Evolutionary conservation across 2,888 invertebrate genomes (phyloP).

Genomic region (Amorpha juglandis): DNA sequence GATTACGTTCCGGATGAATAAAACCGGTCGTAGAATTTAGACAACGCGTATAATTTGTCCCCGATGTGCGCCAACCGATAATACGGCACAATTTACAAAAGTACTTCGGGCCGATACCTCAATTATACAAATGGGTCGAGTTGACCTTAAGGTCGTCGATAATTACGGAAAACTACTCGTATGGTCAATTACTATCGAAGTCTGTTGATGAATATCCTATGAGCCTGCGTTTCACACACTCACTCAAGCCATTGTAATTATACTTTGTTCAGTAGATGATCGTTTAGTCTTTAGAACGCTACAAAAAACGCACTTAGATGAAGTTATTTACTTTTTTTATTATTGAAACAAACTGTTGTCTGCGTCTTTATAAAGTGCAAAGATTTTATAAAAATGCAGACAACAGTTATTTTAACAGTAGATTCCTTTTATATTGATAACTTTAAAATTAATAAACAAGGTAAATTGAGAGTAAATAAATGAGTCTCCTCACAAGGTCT

Average conservation of each 20-base stretch:
- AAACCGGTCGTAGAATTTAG: slow-evolving; percentile 2
- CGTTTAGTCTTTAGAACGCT: too few species aligned
- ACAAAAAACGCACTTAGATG: neutral
- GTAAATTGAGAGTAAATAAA: too few species aligned
- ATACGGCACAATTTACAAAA: neutral
- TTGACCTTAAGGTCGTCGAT: slow-evolving; percentile 13
- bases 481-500: too few species aligned
- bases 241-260: neutral
- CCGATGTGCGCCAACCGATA: neutral
- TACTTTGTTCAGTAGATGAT: neutral
- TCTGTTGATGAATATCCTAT: neutral
- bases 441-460: too few species aligned
- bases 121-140: slow-evolving; percentile 3
- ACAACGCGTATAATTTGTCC: neutral
- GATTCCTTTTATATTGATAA: too few species aligned
- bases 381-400: too few species aligned
- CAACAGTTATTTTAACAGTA: too few species aligned
- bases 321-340: neutral
- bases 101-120: slow-evolving; percentile 9
- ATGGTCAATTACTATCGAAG: neutral
- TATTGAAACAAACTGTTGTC: too few species aligned
- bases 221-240: neutral
- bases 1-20: neutral
- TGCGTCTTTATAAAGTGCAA: too few species aligned
- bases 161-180: slow-evolving; percentile 17